These are phyloP conservation scores for Solen grandis DNA, from an alignment of 1,140 invertebrate genomes.

Conservation along the genomic window DNA sequence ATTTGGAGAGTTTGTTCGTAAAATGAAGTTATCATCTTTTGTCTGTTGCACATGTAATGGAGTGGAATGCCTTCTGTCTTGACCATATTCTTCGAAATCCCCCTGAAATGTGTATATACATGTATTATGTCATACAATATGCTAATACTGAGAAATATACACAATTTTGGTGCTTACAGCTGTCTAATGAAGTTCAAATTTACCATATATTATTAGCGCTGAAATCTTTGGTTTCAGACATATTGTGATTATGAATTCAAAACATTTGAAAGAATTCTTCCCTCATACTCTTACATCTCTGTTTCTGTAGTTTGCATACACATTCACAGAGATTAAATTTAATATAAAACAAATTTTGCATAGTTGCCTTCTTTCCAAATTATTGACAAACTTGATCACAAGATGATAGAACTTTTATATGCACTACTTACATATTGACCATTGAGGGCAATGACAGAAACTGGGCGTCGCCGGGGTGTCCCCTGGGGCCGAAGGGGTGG, in stretches of 20 bases:
- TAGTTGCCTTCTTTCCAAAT: no score
- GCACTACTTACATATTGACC: constrained; percentile 71
- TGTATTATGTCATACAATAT: not conserved
- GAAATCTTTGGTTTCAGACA: no score
- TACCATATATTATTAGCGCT: no score
- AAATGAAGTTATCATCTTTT: constrained; percentile 73
- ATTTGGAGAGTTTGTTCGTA: constrained; percentile 63
- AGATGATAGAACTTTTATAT: not conserved
- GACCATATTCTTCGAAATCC: not conserved
- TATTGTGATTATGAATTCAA: no score
- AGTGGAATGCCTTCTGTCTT: constrained; percentile 62
- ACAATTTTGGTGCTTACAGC: no score
- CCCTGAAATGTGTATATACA: not conserved
- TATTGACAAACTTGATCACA: no score
- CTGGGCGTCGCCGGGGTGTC: constrained; percentile 68
- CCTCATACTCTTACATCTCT: no score
- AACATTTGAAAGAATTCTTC: no score
- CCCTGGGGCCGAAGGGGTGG: constrained; percentile 62
- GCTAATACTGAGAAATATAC: not conserved
- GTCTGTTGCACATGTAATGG: constrained; percentile 62
- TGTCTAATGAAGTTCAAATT: no score
- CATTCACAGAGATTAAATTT: no score
- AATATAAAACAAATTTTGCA: no score
- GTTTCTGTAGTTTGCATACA: no score
- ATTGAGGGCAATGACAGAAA: constrained; percentile 73